phyloP scores from a whole-genome alignment of 2,797 vertebrate species.

The Telmatherina bonti region DNA sequence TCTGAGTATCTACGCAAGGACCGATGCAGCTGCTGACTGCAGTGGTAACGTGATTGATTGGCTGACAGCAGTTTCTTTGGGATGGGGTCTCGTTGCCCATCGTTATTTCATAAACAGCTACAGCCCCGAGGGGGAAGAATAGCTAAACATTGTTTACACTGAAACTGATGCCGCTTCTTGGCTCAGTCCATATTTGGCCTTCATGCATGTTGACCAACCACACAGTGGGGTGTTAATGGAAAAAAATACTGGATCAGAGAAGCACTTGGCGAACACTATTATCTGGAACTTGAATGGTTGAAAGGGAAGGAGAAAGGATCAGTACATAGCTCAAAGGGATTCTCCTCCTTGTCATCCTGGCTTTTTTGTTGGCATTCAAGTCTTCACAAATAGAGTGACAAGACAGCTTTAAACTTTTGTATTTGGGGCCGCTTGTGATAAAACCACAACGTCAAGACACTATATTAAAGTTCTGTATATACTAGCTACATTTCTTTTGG shows the following conservation, averaged over 20 bases:
- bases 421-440: no score
- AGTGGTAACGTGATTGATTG: constrained; percentile 35
- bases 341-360: constrained; percentile 15
- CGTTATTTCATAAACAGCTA: constrained; percentile 35
- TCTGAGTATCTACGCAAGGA: constrained; percentile 20
- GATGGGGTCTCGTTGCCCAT: constrained; percentile 19
- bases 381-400: constrained; percentile 6
- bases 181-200: constrained; percentile 17
- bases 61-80: neutral
- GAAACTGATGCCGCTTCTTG: constrained; percentile 16
- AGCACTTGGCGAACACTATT: constrained; percentile 17
- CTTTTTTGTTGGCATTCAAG: neutral
- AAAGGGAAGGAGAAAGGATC: constrained; percentile 14
- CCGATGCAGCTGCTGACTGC: constrained; percentile 25
- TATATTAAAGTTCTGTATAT: no score
- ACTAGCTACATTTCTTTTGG: no score
- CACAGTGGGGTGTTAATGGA: neutral
- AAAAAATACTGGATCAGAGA: neutral
- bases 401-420: no score
- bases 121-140: neutral
- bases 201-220: constrained; percentile 2
- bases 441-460: no score
- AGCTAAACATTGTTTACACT: constrained; percentile 16
- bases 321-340: constrained; percentile 21
- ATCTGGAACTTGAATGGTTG: no score